phyloP scores from a whole-genome alignment of 2,888 invertebrate species.

The Pyrrhosoma nymphula region DNA sequence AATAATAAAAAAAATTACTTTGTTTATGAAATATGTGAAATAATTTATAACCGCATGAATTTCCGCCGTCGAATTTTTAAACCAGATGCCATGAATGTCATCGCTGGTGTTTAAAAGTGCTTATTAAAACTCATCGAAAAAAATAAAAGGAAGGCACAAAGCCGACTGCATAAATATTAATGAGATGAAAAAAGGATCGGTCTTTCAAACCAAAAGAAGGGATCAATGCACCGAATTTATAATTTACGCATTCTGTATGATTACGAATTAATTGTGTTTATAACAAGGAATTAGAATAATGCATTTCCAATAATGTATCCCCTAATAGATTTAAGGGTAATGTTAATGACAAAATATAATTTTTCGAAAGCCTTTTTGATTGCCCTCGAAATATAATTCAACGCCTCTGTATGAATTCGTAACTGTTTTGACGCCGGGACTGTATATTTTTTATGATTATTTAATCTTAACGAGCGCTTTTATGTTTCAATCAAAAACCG shows the following conservation, averaged over 20 bases:
- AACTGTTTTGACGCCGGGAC: neutral
- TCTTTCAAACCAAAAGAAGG: slow-evolving; percentile 3
- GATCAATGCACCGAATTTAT: slow-evolving; percentile 15
- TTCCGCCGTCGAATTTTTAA: neutral
- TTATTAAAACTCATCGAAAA: neutral
- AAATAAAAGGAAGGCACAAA: neutral
- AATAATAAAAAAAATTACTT: neutral
- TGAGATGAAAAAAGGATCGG: slow-evolving; percentile 6
- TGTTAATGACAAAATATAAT: slow-evolving; percentile 19
- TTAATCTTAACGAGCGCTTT: slow-evolving; percentile 51
- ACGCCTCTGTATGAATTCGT: neutral
- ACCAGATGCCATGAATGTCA: neutral
- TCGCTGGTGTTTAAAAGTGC: neutral
- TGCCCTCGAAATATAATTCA: neutral
- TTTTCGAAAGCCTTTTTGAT: slow-evolving; percentile 10
- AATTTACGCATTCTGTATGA: slow-evolving; percentile 14
- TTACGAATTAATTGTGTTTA: slow-evolving; percentile 26
- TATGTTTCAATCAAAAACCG: slow-evolving; percentile 61
- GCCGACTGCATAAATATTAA: neutral
- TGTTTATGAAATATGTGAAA: neutral
- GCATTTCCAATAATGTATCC: neutral
- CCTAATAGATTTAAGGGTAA: slow-evolving; percentile 13
- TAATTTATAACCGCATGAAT: neutral
- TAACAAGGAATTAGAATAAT: slow-evolving; percentile 32
- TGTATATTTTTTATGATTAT: slow-evolving; percentile 38